Evolutionary conservation across 2,797 vertebrate genomes (phyloP), one percentile per base, ranked within the genome.

Genomic region (Margarornis squamiger): DNA sequence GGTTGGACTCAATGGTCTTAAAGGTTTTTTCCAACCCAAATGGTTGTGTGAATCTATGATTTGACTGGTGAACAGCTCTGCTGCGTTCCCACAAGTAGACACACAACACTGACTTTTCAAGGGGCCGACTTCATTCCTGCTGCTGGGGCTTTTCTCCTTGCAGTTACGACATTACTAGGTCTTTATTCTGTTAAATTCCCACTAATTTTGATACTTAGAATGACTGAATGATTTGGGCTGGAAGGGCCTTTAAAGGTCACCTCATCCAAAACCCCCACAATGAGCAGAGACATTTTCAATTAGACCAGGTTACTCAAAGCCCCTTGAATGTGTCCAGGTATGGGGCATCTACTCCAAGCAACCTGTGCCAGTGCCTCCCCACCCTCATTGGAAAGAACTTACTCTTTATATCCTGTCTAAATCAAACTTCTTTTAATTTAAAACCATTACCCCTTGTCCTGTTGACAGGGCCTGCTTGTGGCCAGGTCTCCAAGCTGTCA

Each of bases 81-180:
- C 38, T 59, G 76, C 10, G 14, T 32, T 75, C 43, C 48, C 39
- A 14, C 7, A 27, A 14, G n/a, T 32, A 14, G 18, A 30, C n/a
- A 48, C n/a, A 43, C 7, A 29, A 32, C 29, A 27, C 38, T 22
- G 72, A 58, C 54, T 74, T 82, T 32, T 32, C n/a, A 32, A 38
- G 72, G 45, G 52, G 13, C 10, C 54, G 30, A 1, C 19, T 58
- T 85, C 23, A 81, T 58, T 66, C 36, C 36, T 58, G 23, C 8
- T 27, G 6, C 32, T 43, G 27, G 13, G 48, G 2, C 2, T n/a
- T 54, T 26, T 0, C 4, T 7, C 12, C 8, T 38, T 39, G 38
- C 55, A 67, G 9, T 58, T 30, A 11, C 38, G 34, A 27, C 6
- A 22, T 7, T 6, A 22, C 4, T 41, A 39, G 17, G 21, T 54